Evolutionary conservation across 2,113 vertebrate species (phyloP).

Genomic region (Triplophysa tibetana): DNA sequence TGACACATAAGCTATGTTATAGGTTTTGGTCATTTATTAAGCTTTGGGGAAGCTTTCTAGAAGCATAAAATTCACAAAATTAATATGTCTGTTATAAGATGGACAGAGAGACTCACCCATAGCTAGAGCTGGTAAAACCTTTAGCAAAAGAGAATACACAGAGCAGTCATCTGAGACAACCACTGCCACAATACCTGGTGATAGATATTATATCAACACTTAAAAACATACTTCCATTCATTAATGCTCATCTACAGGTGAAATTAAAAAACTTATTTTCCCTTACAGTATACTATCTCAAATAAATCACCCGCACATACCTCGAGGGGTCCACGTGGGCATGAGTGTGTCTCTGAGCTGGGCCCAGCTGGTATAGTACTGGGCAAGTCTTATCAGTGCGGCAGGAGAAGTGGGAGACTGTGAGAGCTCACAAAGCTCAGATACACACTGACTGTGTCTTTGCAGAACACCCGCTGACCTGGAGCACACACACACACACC

Average conservation of each 20-base stretch:
- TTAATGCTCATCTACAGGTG: not conserved
- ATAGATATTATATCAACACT: not conserved
- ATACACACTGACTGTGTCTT: slow-evolving; percentile 67
- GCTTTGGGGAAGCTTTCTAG: not conserved
- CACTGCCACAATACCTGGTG: slow-evolving; percentile 70
- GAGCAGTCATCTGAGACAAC: slow-evolving; percentile 69
- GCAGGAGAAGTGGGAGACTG: slow-evolving; percentile 60
- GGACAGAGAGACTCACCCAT: slow-evolving; percentile 66
- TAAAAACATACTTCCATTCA: not conserved
- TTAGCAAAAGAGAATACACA: slow-evolving; percentile 67
- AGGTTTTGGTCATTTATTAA: no score
- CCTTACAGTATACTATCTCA: not conserved
- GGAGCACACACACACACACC: slow-evolving; percentile 35
- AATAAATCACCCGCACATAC: slow-evolving; percentile 48
- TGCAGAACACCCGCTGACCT: slow-evolving; percentile 65
- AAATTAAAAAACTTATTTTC: not conserved
- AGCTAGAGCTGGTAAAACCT: slow-evolving; percentile 72
- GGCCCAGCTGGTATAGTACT: slow-evolving; percentile 76
- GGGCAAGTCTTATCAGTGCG: slow-evolving; percentile 66
- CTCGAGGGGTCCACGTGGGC: slow-evolving; percentile 65
- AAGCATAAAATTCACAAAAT: no score
- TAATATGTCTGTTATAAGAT: not conserved
- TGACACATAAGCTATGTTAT: no score
- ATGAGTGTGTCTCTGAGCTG: slow-evolving; percentile 71
- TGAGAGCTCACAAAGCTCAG: slow-evolving; percentile 68